Base-by-base conservation (phyloP, 2,888 invertebrate species). In the Chaetogeoica ovagalla region DNA sequence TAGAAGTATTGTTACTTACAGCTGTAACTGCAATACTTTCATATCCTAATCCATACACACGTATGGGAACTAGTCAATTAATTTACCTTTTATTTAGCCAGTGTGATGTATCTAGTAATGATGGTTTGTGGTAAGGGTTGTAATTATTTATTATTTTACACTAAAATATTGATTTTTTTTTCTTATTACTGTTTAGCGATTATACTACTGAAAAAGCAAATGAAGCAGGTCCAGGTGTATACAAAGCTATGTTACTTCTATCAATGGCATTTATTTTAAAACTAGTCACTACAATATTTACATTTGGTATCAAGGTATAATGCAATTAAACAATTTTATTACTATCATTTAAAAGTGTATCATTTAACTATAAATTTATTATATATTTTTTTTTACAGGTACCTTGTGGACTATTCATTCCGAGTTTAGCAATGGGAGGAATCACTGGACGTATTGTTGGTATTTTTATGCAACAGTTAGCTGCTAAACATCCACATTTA, bases 371-470 rank as follows among this genome's bases (percentile, higher is more conserved):
- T 62, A 84, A 96, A 98, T 88, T 98, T 98, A 89, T 37, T 23
- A 5, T 97, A 3, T 97, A 2, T 98, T 98, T 98, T 87, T 99
- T 98, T 0, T 98, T 99, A 87, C 98, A 98, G 89, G 93, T 93
- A 83, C 99, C 99, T 0, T 96, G 97, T 84, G 99, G 99, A 75
- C 89, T 99, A 72, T 99, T 99, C 88, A 98, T 99, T 84, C 99
- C 99, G 0, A 96, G 96, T 81, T 89, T 99, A 82, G 94, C 96
- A 82, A 90, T 98, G 84, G 98, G 98, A 0, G 96, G 98, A 23
- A 98, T 98, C 84, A 93, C 95, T 82, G 99, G 99, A 0, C 89
- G 99, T 79, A 94, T 99, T 82, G 93, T 98, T 48, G 99, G 98
- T 81, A 95, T 99, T 83, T 95, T 75, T 3, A 83, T 99, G 88